Evolutionary conservation across 1,140 invertebrate species (phyloP).

Genomic region (Lepidurus packardi): DNA sequence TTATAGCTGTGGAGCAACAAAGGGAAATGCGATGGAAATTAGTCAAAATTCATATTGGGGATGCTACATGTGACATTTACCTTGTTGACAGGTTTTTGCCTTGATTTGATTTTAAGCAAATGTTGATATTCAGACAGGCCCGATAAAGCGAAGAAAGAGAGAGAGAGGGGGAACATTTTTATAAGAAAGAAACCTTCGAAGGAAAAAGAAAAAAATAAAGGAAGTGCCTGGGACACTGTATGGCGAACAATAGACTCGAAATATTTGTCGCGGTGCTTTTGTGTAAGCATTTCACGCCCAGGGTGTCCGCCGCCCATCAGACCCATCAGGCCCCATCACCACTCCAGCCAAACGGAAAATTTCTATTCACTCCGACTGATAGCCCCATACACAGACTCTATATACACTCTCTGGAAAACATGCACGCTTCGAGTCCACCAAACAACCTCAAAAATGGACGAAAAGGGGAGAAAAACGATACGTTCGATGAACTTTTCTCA

Average conservation of each 20-base stretch:
- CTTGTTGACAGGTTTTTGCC: background rate
- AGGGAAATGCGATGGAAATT: too few relatives aligned
- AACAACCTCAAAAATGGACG: background rate
- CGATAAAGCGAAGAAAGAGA: background rate
- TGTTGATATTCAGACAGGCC: background rate
- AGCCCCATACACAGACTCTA: background rate
- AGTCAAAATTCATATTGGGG: background rate
- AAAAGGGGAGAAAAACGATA: constrained; percentile 3
- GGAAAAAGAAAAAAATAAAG: background rate
- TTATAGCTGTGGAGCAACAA: background rate
- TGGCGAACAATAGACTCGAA: background rate
- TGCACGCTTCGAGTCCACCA: constrained; percentile 1
- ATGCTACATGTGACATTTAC: background rate
- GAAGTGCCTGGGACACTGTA: background rate
- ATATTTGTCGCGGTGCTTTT: constrained; percentile 21
- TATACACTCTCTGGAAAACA: background rate
- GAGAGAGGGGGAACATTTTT: background rate
- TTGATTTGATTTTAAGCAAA: background rate
- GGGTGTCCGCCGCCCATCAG: constrained; percentile 19
- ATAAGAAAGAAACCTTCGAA: background rate
- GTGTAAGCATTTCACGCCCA: constrained; percentile 21
- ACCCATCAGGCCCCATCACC: constrained; percentile 20
- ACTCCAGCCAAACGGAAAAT: constrained; percentile 21
- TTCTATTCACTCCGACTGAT: constrained; percentile 5
- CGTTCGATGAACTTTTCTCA: background rate